Percentiles rank a stretch among this genome's conserved stretches.
phyloP scores from a whole-genome alignment of 2,888 invertebrate species.

The Hofmannophila pseudospretella region DNA sequence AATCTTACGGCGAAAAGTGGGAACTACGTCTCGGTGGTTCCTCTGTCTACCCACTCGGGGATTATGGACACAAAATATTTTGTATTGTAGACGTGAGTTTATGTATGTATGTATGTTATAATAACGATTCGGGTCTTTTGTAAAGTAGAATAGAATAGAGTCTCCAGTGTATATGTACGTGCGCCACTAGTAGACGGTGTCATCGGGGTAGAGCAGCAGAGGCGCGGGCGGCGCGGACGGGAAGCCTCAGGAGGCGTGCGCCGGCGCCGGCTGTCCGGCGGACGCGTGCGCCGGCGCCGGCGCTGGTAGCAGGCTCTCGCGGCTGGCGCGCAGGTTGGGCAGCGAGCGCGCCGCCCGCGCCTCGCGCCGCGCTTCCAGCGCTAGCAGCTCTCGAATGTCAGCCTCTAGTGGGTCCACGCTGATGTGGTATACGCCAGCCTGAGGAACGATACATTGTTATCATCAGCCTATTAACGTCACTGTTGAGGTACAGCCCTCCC shows the following conservation, averaged over 20 bases:
- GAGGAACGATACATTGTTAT: no score
- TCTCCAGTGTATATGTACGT: no score
- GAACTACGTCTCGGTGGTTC: no score
- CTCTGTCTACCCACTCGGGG: no score
- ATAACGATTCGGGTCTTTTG: no score
- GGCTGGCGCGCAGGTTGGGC: slow-evolving; percentile 85
- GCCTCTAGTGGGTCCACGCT: slow-evolving; percentile 66
- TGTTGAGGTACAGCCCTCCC: no score
- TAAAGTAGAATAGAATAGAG: no score
- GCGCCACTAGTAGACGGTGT: slow-evolving; percentile 58
- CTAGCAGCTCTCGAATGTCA: slow-evolving; percentile 59
- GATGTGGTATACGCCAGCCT: slow-evolving; percentile 59
- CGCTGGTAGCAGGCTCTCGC: slow-evolving; percentile 78
- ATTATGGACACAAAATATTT: no score
- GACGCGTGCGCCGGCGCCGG: slow-evolving; percentile 31
- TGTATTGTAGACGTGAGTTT: no score
- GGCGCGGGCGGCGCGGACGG: slow-evolving; percentile 53
- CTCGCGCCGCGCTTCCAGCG: slow-evolving; percentile 67
- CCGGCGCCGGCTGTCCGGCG: slow-evolving; percentile 28
- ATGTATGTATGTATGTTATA: no score
- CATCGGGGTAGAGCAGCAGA: slow-evolving; percentile 54
- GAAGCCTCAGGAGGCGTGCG: slow-evolving; percentile 67
- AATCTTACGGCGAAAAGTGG: no score
- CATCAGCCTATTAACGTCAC: no score
- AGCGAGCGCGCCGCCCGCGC: slow-evolving; percentile 75